phyloP scores from a whole-genome alignment of 2,113 vertebrate genomes.

The Amphiprion percula region DNA sequence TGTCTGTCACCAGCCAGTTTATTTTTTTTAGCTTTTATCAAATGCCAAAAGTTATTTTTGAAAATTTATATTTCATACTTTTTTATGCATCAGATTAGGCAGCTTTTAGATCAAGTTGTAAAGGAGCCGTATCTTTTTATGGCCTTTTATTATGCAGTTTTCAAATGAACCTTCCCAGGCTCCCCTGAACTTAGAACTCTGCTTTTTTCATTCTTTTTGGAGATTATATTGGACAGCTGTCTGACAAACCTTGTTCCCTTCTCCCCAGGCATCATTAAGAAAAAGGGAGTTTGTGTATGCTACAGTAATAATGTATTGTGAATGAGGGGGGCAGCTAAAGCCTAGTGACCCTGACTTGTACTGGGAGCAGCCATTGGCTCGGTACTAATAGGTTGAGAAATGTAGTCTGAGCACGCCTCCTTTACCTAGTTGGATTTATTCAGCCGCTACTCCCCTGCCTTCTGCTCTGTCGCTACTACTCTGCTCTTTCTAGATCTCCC shows the following conservation, averaged over 20 bases:
- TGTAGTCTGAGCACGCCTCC: conserved; percentile 49
- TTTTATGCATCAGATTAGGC: neutral
- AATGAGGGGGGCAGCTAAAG: conserved; percentile 44
- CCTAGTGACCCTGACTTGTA: conserved; percentile 39
- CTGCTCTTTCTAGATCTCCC: neutral
- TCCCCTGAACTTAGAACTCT: neutral
- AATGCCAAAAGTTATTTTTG: neutral
- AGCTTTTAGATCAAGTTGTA: neutral
- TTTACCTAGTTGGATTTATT: conserved; percentile 8
- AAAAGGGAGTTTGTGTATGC: conserved; percentile 42
- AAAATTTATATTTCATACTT: no score
- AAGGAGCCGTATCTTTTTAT: neutral
- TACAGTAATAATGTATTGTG: conserved; percentile 41
- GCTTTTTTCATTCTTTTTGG: neutral
- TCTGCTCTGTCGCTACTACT: neutral
- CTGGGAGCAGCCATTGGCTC: conserved; percentile 85
- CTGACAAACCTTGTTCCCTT: neutral
- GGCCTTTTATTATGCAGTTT: neutral
- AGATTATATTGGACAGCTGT: conserved; percentile 11
- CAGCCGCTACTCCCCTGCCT: conserved; percentile 26
- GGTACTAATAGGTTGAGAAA: conserved; percentile 90
- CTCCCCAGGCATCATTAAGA: conserved; percentile 14
- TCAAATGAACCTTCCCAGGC: neutral
- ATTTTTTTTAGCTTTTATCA: neutral
- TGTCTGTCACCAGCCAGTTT: conserved; percentile 1